Conservation (phyloP, 2,797 vertebrate species). For the Lutjanus campechanus region DNA sequence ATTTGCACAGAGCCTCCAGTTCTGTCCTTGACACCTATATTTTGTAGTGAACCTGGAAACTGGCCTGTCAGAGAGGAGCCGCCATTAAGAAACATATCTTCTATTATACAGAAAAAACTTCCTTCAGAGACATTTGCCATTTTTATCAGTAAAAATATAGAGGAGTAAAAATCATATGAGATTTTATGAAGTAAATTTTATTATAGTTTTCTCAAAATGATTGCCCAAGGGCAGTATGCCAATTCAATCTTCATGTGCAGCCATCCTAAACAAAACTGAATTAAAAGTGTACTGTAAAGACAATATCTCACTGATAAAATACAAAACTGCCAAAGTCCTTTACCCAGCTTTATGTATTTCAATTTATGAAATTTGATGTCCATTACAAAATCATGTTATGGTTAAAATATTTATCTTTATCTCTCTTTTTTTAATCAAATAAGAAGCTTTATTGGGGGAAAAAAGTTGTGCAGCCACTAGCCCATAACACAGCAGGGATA, state of each 20-base stretch:
- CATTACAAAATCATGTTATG: neutral
- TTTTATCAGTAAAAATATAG: constrained; percentile 34
- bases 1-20: neutral
- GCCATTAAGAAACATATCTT: neutral
- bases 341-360: neutral
- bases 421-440: neutral
- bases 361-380: constrained; percentile 12
- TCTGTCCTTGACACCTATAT: neutral
- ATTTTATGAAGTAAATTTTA: constrained; percentile 50
- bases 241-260: constrained; percentile 62
- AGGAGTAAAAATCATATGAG: constrained; percentile 36
- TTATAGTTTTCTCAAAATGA: constrained; percentile 48
- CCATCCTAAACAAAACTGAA: constrained; percentile 56
- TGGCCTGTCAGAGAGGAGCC: neutral
- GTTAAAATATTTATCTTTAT: neutral
- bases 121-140: constrained; percentile 20
- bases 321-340: constrained; percentile 19
- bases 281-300: constrained; percentile 51
- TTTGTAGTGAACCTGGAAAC: neutral
- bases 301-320: constrained; percentile 39
- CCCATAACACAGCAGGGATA: neutral
- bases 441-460: neutral
- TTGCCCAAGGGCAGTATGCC: constrained; percentile 51
- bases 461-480: neutral
- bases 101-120: constrained; percentile 6